Percentiles rank a stretch among this genome's conserved stretches.
These are phyloP conservation scores for Tethea ocularis DNA, from an alignment of 2,888 invertebrate genomes.

Conservation along the genomic window DNA sequence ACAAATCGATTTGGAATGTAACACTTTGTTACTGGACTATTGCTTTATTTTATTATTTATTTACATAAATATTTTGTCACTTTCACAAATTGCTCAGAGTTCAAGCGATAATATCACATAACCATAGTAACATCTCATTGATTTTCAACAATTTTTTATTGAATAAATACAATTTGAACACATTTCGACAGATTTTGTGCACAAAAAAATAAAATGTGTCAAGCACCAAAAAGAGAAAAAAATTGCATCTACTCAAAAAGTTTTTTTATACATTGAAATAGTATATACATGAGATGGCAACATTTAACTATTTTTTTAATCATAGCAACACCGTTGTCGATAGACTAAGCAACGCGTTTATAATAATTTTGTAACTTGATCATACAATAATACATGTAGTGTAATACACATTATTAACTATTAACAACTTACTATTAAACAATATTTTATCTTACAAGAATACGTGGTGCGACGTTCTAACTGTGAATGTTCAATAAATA, in stretches of 20 bases:
- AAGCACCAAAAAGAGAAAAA: conserved; percentile 55
- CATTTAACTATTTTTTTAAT: conserved; percentile 31
- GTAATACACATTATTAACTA: conserved; percentile 73
- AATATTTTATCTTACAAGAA: conserved; percentile 76
- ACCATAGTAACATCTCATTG: conserved; percentile 26
- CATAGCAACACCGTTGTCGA: conserved; percentile 36
- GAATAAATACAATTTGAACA: conserved; percentile 44
- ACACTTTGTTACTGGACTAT: conserved; percentile 63
- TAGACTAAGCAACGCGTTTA: conserved; percentile 52
- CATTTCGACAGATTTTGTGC: conserved; percentile 62
- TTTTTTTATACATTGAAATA: conserved; percentile 45
- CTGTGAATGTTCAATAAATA: conserved; percentile 12
- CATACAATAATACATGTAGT: conserved; percentile 62
- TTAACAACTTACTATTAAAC: conserved; percentile 81
- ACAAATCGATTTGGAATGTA: conserved; percentile 72
- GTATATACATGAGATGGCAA: conserved; percentile 70
- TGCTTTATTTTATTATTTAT: conserved; percentile 43
- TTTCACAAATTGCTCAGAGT: conserved; percentile 30
- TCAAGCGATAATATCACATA: conserved; percentile 40
- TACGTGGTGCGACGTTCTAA: conserved; percentile 45
- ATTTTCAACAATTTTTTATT: conserved; percentile 27
- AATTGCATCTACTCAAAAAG: conserved; percentile 54
- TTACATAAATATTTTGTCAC: conserved; percentile 61
- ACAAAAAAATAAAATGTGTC: conserved; percentile 45
- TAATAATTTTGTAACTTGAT: conserved; percentile 73